These are phyloP conservation scores for Himalopsyche anomala DNA, from an alignment of 2,888 invertebrate species.

Conservation along the genomic window DNA sequence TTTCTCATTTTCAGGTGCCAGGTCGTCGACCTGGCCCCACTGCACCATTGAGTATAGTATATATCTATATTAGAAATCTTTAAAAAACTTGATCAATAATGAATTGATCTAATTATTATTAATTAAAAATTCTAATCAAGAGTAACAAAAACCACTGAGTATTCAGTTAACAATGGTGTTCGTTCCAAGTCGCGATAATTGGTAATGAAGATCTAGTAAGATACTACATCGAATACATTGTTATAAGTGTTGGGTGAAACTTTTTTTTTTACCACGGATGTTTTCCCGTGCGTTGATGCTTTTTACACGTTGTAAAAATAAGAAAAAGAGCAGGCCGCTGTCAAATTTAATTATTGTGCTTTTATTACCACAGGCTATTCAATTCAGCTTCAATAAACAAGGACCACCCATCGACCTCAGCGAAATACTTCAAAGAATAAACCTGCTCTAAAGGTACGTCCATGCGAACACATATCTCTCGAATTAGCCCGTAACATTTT, in stretches of 20 bases:
- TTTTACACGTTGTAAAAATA: slow-evolving; percentile 38
- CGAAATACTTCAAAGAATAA: slow-evolving; percentile 39
- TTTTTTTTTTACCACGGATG: neutral
- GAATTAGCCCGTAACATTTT: too few species aligned
- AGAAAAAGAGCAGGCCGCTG: slow-evolving; percentile 21
- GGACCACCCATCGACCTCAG: slow-evolving; percentile 38
- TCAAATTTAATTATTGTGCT: slow-evolving; percentile 43
- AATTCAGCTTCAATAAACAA: slow-evolving; percentile 40
- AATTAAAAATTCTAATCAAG: too few species aligned
- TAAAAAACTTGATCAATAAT: too few species aligned
- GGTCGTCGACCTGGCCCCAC: too few species aligned
- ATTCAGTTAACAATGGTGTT: too few species aligned
- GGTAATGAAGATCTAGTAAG: slow-evolving; percentile 3
- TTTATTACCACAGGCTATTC: slow-evolving; percentile 34
- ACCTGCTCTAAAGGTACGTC: slow-evolving; percentile 10
- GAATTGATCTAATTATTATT: too few species aligned
- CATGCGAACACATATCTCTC: neutral
- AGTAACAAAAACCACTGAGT: too few species aligned
- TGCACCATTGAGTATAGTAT: too few species aligned
- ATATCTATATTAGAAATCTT: too few species aligned
- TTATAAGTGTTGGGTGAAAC: neutral
- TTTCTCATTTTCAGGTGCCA: too few species aligned
- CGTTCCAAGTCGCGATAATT: too few species aligned
- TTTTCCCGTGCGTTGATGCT: slow-evolving; percentile 23
- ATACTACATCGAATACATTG: neutral